Evolutionary conservation across 1,140 invertebrate species (phyloP).

Genomic region (Sminthurides bifidus): DNA sequence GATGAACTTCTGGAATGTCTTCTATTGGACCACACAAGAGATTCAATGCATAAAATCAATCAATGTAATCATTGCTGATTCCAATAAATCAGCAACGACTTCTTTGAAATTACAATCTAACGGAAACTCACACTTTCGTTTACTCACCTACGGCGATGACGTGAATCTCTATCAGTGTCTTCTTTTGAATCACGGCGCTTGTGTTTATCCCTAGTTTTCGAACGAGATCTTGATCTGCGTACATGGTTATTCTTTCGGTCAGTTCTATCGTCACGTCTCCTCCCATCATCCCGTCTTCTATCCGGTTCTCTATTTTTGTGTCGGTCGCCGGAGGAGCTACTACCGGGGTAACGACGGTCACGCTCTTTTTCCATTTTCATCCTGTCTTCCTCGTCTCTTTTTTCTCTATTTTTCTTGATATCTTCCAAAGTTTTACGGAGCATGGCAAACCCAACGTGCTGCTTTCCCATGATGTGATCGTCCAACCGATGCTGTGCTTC

Average conservation of each 20-base stretch:
- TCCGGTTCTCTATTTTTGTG: conserved; percentile 16
- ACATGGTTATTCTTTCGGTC: background rate
- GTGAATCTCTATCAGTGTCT: background rate
- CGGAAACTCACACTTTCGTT: background rate
- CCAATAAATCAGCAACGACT: background rate
- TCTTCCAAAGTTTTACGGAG: conserved; percentile 44
- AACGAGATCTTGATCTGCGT: background rate
- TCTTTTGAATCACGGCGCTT: background rate
- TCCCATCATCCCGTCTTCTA: conserved; percentile 6
- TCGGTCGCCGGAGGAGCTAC: background rate
- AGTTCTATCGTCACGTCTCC: background rate
- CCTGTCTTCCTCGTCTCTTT: conserved; percentile 23
- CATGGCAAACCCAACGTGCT: conserved; percentile 50
- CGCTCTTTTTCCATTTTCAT: conserved; percentile 26
- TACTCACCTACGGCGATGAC: background rate
- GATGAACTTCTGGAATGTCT: conserved; percentile 4
- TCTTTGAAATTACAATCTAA: background rate
- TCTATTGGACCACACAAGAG: background rate
- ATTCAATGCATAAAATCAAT: background rate
- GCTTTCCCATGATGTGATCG: conserved; percentile 85
- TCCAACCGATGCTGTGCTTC: conserved; percentile 95
- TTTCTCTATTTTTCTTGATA: conserved; percentile 33
- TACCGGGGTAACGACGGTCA: conserved; percentile 21
- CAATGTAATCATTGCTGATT: background rate
- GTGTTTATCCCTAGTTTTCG: conserved; percentile 4